These are phyloP conservation scores for Drosophila birchii DNA, from an alignment of 2,888 invertebrate species.

Conservation along the genomic window DNA sequence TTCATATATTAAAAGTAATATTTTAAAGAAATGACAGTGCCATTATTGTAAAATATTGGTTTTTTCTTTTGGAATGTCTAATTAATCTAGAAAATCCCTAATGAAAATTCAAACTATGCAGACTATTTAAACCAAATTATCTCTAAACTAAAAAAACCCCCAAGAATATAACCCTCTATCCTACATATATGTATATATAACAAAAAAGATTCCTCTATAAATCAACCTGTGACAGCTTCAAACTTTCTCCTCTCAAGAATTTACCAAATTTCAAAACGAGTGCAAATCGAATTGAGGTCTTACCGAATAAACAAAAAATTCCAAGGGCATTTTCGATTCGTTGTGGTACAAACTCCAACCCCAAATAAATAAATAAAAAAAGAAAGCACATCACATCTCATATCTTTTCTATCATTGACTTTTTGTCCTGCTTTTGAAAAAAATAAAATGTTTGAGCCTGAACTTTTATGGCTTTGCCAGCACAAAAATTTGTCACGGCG, in stretches of 20 bases:
- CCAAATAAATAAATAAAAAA: background rate
- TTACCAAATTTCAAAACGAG: background rate
- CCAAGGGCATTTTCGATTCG: constrained; percentile 25
- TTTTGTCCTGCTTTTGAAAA: constrained; percentile 16
- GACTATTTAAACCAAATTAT: too few species aligned
- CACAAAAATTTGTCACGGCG: constrained; percentile 72
- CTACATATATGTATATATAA: background rate
- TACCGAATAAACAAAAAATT: background rate
- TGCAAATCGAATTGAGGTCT: constrained; percentile 7
- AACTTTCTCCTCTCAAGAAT: background rate
- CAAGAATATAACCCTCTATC: too few species aligned
- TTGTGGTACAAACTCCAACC: background rate
- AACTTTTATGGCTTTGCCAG: constrained; percentile 72
- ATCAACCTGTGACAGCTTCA: constrained; percentile 1
- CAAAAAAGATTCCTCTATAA: background rate
- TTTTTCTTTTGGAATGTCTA: background rate
- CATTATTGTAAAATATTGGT: background rate
- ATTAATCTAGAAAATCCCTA: background rate
- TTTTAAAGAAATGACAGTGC: background rate
- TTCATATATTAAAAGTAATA: background rate
- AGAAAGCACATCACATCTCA: background rate
- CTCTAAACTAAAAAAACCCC: background rate
- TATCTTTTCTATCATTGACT: constrained; percentile 6
- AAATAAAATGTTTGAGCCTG: constrained; percentile 39
- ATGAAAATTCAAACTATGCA: background rate